Evolutionary conservation across 2,888 invertebrate species (phyloP), one percentile per base, ranked within the genome.

Genomic region (Drosophila histrio): DNA sequence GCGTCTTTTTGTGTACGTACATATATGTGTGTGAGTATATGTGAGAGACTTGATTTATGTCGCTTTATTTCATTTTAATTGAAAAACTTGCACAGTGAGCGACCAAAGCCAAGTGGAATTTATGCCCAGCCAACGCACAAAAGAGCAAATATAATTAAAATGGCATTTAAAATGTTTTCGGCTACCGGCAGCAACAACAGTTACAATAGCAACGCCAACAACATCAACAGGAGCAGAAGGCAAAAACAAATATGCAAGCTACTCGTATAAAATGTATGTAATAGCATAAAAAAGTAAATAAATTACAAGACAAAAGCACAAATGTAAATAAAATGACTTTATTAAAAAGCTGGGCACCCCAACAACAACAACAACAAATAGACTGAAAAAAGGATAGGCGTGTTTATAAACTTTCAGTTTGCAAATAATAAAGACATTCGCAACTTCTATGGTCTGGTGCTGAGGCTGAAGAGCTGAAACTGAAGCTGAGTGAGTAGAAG

Each of bases 51-150:
- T 82, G 81, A 82, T 82, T 82, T 82, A 82, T 86, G 87, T 83
- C 81, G 71, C 86, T 82, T 82, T 82, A 82, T 82, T 82, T 86
- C 84, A 86, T 83, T 82, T 81, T 82, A 86, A 82, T 82, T 82
- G 81, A 82, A 82, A 81, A 82, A 82, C 81, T 82, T 83, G 72
- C 80, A 66, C 77, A 60, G 43, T 67, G 57, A 71, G 72, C 76
- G 61, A 72, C 59, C 59, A 59, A 43, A 59, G 59, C 59, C 59
- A 59, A 59, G 59, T 59, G 41, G 59, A 59, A 59, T 64, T 63
- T 60, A 26, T 46, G 64, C 61, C 64, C 64, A 59, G 58, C 32
- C 46, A 60, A 60, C 74, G 61, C 80, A 65, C 60, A 79, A 67
- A 66, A 70, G 79, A 76, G 63, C 81, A 82, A 82, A 86, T 86